Evolutionary conservation across 2,888 invertebrate species (phyloP).

Genomic region (Heliconius charithonia): DNA sequence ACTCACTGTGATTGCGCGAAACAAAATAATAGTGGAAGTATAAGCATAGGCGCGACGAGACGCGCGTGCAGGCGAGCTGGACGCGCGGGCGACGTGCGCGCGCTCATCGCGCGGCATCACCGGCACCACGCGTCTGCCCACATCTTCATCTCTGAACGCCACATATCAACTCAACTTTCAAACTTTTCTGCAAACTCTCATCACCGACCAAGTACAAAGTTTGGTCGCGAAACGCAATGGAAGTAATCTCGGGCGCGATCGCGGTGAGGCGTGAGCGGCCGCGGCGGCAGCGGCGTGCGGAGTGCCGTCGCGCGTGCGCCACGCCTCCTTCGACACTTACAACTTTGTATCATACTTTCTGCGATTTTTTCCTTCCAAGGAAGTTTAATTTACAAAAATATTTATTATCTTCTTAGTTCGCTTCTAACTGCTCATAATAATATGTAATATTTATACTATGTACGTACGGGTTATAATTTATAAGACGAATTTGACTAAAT

Average conservation of each 20-base stretch:
- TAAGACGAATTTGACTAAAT: neutral
- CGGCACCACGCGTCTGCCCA: constrained; percentile 51
- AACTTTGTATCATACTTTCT: constrained; percentile 45
- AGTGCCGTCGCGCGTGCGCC: constrained; percentile 82
- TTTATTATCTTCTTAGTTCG: neutral
- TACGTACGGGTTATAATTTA: neutral
- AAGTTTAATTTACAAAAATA: neutral
- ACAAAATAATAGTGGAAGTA: constrained; percentile 60
- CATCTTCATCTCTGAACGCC: constrained; percentile 31
- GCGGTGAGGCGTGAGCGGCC: constrained; percentile 68
- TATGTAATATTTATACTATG: neutral
- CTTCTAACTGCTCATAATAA: neutral
- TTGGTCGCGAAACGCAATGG: constrained; percentile 34
- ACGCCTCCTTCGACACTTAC: constrained; percentile 48
- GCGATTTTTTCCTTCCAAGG: constrained; percentile 5
- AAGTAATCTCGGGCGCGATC: constrained; percentile 57
- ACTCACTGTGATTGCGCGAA: constrained; percentile 73
- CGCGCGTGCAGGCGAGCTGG: constrained; percentile 53
- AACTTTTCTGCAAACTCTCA: constrained; percentile 35
- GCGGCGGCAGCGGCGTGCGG: constrained; percentile 65
- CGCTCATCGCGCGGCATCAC: constrained; percentile 79
- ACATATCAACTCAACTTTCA: constrained; percentile 33
- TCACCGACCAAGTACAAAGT: constrained; percentile 40
- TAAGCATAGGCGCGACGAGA: constrained; percentile 55
- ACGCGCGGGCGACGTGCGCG: constrained; percentile 64